Percentiles rank a stretch among this genome's conserved stretches.
Evolutionary conservation across 2,888 invertebrate species (phyloP).

Genomic region (Synanthedon tipuliformis): DNA sequence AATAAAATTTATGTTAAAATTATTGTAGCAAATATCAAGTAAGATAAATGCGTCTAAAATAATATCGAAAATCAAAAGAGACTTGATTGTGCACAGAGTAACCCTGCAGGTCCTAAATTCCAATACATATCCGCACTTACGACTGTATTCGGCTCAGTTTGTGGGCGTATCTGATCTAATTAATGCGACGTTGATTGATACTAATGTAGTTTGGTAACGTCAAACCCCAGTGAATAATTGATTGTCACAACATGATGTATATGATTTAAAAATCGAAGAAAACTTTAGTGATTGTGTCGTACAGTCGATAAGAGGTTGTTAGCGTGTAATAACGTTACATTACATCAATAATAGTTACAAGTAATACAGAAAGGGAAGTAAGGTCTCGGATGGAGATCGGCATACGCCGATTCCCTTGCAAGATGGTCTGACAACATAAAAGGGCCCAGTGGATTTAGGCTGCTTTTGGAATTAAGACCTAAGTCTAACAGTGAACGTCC

Average conservation of each 20-base stretch:
- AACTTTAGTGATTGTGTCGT: background rate
- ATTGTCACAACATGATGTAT: constrained; percentile 50
- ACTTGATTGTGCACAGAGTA: background rate
- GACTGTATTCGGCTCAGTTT: constrained; percentile 8
- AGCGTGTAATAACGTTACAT: too few relatives aligned
- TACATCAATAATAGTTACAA: too few relatives aligned
- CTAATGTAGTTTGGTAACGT: constrained; percentile 53
- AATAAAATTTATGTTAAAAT: background rate
- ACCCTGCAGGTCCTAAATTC: constrained; percentile 7
- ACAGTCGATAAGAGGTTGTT: background rate
- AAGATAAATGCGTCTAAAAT: too few relatives aligned
- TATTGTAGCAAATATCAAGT: too few relatives aligned
- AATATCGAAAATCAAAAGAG: background rate
- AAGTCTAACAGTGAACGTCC: too few relatives aligned
- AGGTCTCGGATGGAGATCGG: too few relatives aligned
- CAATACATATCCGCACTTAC: constrained; percentile 9
- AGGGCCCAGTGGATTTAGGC: too few relatives aligned
- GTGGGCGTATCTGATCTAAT: constrained; percentile 67
- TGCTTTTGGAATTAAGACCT: too few relatives aligned
- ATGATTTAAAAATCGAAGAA: background rate
- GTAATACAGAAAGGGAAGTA: too few relatives aligned
- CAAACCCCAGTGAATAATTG: constrained; percentile 51
- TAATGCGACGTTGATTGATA: constrained; percentile 67
- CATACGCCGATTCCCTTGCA: too few relatives aligned
- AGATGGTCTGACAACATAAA: too few relatives aligned